A percentile compares a stretch with the other conserved stretches of the same genome.
Conservation (phyloP, 1,140 invertebrate species). For the Danaus plexippus region DNA sequence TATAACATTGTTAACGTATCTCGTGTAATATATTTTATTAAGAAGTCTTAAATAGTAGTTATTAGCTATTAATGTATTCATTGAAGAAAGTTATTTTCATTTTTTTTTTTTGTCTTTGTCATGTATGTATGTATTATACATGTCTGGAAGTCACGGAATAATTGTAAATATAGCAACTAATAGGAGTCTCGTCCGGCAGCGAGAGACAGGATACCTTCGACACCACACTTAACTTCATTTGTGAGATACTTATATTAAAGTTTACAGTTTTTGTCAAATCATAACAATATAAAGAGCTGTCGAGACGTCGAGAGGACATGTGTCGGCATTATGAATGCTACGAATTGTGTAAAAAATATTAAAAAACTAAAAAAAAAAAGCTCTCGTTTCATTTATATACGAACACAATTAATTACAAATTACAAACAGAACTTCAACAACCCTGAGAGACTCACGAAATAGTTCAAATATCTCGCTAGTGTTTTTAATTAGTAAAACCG, state of each 20-base stretch:
- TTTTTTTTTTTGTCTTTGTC: constrained; percentile 53
- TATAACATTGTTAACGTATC: constrained; percentile 60
- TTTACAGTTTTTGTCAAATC: constrained; percentile 43
- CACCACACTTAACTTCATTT: constrained; percentile 45
- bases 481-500: too few relatives aligned
- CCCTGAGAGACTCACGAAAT: too few relatives aligned
- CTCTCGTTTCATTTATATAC: constrained; percentile 49
- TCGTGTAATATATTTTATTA: constrained; percentile 70
- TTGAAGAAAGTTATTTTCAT: constrained; percentile 69
- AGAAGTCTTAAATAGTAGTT: constrained; percentile 68
- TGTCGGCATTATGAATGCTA: constrained; percentile 74
- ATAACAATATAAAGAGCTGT: constrained; percentile 40
- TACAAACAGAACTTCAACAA: too few relatives aligned
- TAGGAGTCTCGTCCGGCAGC: constrained; percentile 43
- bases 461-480: too few relatives aligned
- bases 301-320: constrained; percentile 47
- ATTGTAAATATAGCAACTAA: constrained; percentile 66
- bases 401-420: background rate
- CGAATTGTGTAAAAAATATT: constrained; percentile 74
- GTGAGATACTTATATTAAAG: constrained; percentile 43
- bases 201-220: constrained; percentile 41
- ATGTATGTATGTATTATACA: constrained; percentile 66
- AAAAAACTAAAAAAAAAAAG: constrained; percentile 68
- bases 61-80: constrained; percentile 68
- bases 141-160: constrained; percentile 52